These are phyloP conservation scores for Coecobrya sp. DNA, from an alignment of 2,888 invertebrate species.

Conservation along the genomic window DNA sequence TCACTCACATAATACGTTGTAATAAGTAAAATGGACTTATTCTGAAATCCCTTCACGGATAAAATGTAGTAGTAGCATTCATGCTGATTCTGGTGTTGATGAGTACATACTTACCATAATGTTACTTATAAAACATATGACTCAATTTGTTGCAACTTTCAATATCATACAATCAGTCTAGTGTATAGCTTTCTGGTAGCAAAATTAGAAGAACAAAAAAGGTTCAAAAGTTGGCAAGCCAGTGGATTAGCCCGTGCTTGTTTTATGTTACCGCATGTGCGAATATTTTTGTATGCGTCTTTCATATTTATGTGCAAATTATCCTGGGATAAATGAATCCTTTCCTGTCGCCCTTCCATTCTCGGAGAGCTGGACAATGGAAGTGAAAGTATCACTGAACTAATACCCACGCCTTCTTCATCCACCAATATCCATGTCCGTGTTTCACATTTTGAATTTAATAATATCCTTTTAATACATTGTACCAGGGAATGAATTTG, in stretches of 20 bases:
- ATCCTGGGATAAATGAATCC: constrained; percentile 13
- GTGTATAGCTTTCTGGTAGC: background rate
- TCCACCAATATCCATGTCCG: background rate
- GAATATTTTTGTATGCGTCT: constrained; percentile 19
- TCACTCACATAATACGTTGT: background rate
- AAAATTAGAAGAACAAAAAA: background rate
- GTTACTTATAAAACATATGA: background rate
- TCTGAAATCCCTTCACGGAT: constrained; percentile 21
- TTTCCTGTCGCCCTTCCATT: background rate
- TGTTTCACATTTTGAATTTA: no score
- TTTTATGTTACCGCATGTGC: background rate
- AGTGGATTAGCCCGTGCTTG: background rate
- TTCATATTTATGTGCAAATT: constrained; percentile 50
- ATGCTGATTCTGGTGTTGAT: background rate
- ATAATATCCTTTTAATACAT: no score
- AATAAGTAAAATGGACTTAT: background rate
- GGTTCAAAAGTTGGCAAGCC: constrained; percentile 32
- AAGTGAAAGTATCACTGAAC: background rate
- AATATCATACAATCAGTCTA: constrained; percentile 3
- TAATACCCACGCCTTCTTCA: background rate
- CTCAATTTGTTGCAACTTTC: constrained; percentile 25
- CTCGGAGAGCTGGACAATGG: background rate
- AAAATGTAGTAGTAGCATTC: background rate
- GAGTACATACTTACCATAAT: background rate
- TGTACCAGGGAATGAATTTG: no score